Evolutionary conservation across 2,797 vertebrate species (phyloP).

Genomic region (Pogonophryne albipinna): DNA sequence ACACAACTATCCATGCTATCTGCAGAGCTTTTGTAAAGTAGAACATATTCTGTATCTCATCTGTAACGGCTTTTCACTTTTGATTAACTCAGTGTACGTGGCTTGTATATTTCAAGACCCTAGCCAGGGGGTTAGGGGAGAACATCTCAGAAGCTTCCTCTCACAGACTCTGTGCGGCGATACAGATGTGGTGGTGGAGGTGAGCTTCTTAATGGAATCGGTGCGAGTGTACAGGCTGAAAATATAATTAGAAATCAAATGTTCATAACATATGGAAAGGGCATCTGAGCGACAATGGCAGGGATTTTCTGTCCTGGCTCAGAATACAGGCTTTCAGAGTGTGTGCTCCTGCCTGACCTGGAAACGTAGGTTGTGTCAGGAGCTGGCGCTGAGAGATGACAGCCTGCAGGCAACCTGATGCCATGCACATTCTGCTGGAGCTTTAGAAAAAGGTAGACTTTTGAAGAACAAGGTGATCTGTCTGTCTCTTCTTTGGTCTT

Average conservation of each 20-base stretch:
- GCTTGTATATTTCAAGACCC: slow-evolving; percentile 64
- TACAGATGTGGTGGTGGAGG: slow-evolving; percentile 44
- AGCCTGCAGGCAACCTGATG: slow-evolving; percentile 72
- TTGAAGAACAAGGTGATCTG: slow-evolving; percentile 41
- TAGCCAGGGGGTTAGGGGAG: slow-evolving; percentile 29
- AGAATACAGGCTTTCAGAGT: slow-evolving; percentile 29
- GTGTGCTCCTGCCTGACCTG: slow-evolving; percentile 52
- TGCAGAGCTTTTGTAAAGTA: slow-evolving; percentile 45
- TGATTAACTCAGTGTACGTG: slow-evolving; percentile 61
- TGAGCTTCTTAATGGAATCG: slow-evolving; percentile 59
- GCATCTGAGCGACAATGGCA: slow-evolving; percentile 39
- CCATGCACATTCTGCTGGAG: slow-evolving; percentile 47
- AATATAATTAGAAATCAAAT: slow-evolving; percentile 65
- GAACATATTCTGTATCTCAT: slow-evolving; percentile 60
- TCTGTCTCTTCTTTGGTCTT: slow-evolving; percentile 16
- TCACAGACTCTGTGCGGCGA: slow-evolving; percentile 28
- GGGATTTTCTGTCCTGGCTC: slow-evolving; percentile 36
- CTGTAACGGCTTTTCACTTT: slow-evolving; percentile 69
- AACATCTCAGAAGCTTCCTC: slow-evolving; percentile 47
- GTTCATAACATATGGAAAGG: slow-evolving; percentile 70
- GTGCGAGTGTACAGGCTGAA: slow-evolving; percentile 39
- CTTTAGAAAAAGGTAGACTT: slow-evolving; percentile 32
- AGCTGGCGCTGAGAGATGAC: slow-evolving; percentile 40
- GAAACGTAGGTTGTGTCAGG: slow-evolving; percentile 55
- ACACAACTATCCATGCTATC: slow-evolving; percentile 6